A percentile compares a stretch with the other conserved stretches of the same genome.
Conservation (phyloP, 2,797 vertebrate genomes). For the Avahi laniger region DNA sequence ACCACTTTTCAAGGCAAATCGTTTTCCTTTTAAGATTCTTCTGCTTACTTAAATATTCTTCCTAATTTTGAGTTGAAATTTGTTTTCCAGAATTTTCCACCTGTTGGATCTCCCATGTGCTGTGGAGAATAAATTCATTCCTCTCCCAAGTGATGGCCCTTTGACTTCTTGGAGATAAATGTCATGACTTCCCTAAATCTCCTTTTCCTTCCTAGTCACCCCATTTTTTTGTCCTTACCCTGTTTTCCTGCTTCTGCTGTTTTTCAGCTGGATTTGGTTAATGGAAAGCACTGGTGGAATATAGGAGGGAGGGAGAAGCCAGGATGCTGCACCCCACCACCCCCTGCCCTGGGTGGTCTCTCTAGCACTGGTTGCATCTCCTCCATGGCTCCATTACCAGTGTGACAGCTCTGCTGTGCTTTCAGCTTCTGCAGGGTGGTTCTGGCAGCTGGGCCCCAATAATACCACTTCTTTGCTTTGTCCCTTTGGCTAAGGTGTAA, state of each 20-base stretch:
- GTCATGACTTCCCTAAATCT: not conserved
- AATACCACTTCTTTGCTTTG: not conserved
- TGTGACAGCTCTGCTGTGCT: not conserved
- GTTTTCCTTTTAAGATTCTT: not conserved
- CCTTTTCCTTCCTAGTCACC: not conserved
- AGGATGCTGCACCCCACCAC: not conserved
- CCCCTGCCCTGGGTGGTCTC: not conserved
- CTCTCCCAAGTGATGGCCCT: not conserved
- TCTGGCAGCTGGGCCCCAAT: not conserved
- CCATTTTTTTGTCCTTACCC: not conserved
- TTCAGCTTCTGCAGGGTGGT: not conserved
- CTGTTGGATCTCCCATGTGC: not conserved
- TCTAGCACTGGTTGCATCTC: not conserved
- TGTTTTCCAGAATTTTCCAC: not conserved
- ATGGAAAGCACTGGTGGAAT: not conserved
- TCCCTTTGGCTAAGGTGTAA: not conserved
- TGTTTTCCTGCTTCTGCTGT: not conserved
- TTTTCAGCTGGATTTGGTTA: not conserved
- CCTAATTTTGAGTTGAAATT: conserved; percentile 14
- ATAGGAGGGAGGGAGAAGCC: not conserved
- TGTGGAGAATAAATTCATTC: conserved; percentile 8
- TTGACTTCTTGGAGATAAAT: not conserved
- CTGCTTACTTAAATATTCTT: conserved; percentile 1
- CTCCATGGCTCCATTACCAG: not conserved
- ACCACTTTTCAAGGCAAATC: not conserved